Percentiles rank a stretch among this genome's conserved stretches.
Conservation (phyloP, 2,888 invertebrate genomes). For the Axea sp. region DNA sequence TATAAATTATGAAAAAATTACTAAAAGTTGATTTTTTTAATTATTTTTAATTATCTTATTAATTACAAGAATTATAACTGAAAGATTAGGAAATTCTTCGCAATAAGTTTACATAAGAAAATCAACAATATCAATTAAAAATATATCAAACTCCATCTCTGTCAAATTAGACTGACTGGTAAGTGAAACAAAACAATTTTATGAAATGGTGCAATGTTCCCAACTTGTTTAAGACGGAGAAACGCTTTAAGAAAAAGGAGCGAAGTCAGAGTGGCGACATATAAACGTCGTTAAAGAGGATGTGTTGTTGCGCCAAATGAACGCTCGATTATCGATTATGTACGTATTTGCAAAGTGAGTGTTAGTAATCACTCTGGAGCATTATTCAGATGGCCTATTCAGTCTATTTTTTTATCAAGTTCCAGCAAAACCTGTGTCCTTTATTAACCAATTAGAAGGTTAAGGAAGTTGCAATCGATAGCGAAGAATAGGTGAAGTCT, state of each 20-base stretch:
- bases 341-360: slow-evolving; percentile 32
- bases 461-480: slow-evolving; percentile 36
- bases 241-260: slow-evolving; percentile 13
- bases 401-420: slow-evolving; percentile 49
- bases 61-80: too few relatives aligned
- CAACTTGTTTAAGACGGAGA: too few relatives aligned
- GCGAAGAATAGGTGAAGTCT: slow-evolving; percentile 12
- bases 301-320: slow-evolving; percentile 45
- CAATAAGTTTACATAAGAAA: too few relatives aligned
- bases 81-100: too few relatives aligned
- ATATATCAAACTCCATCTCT: too few relatives aligned
- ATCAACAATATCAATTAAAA: too few relatives aligned
- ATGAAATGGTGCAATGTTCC: too few relatives aligned
- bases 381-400: slow-evolving; percentile 40
- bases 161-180: too few relatives aligned
- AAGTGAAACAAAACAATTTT: too few relatives aligned
- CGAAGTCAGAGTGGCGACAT: slow-evolving; percentile 30
- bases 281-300: slow-evolving; percentile 45
- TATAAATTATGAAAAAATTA: too few relatives aligned
- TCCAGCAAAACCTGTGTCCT: slow-evolving; percentile 31
- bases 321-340: slow-evolving; percentile 53
- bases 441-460: slow-evolving; percentile 52
- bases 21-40: too few relatives aligned
- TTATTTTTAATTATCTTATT: too few relatives aligned
- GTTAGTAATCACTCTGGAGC: slow-evolving; percentile 35